Evolutionary conservation across 1,140 invertebrate species (phyloP).

Genomic region (Steinernema khuongi): DNA sequence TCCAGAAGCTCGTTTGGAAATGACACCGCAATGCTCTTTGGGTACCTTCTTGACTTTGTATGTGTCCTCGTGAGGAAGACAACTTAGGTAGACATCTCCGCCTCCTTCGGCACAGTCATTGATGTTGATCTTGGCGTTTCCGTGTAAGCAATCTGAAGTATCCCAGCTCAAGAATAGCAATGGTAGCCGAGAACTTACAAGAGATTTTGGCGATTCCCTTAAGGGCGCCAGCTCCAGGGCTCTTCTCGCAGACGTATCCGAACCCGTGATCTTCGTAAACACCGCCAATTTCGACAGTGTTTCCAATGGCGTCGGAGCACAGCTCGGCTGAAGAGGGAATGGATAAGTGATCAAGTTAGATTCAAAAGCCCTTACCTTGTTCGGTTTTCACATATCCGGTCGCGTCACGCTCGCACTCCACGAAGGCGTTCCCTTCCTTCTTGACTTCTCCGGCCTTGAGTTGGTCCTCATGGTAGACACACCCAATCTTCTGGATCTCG

Average conservation of each 20-base stretch:
- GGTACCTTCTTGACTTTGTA: background rate
- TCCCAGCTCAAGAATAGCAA: background rate
- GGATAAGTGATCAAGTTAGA: no score
- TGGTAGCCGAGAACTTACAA: background rate
- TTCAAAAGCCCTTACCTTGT: background rate
- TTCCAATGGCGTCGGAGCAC: background rate
- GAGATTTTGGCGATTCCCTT: background rate
- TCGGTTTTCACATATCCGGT: constrained; percentile 1
- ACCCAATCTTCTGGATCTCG: background rate
- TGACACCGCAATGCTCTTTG: background rate
- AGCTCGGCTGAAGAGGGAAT: background rate
- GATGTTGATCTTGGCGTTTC: background rate
- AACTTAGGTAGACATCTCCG: background rate
- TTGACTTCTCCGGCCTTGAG: background rate
- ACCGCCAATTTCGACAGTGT: background rate
- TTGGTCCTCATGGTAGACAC: background rate
- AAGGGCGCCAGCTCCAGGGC: background rate
- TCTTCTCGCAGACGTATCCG: background rate
- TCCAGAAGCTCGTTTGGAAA: background rate
- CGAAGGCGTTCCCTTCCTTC: background rate
- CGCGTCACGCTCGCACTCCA: background rate
- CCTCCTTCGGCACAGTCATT: background rate
- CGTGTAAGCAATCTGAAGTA: background rate
- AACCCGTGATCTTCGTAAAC: background rate
- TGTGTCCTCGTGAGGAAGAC: background rate